Conservation (phyloP, 2,888 invertebrate genomes). For the Rugalucina vietnamica region DNA sequence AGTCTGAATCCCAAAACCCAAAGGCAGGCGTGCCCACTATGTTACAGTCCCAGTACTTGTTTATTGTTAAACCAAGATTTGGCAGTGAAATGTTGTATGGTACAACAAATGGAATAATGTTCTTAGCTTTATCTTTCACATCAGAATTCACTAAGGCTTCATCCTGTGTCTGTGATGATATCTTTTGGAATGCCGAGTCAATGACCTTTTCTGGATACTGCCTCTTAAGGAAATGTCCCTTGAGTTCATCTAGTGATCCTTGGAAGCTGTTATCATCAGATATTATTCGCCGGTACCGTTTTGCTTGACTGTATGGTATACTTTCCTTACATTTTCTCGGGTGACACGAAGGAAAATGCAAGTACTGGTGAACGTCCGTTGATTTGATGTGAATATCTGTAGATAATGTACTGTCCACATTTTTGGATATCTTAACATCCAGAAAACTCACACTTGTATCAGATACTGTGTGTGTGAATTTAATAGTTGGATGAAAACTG, state of each 20-base stretch:
- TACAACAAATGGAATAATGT: slow-evolving; percentile 15
- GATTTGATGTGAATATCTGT: not conserved
- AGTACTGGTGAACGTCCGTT: slow-evolving; percentile 23
- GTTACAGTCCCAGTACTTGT: slow-evolving; percentile 16
- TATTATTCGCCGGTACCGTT: slow-evolving; percentile 28
- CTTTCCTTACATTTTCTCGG: slow-evolving; percentile 19
- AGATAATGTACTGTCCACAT: not conserved
- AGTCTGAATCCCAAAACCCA: too few relatives aligned
- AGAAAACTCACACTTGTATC: not conserved
- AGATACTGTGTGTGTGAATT: slow-evolving; percentile 7
- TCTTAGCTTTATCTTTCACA: not conserved
- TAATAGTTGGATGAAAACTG: slow-evolving; percentile 16
- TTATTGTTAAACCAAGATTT: slow-evolving; percentile 11
- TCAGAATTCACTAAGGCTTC: not conserved
- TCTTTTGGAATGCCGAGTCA: not conserved
- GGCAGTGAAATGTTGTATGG: slow-evolving; percentile 28
- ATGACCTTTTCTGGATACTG: slow-evolving; percentile 7
- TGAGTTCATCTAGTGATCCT: not conserved
- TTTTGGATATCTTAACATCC: not conserved
- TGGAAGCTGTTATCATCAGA: slow-evolving; percentile 21
- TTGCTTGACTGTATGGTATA: slow-evolving; percentile 35
- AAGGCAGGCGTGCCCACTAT: too few relatives aligned
- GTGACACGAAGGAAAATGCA: slow-evolving; percentile 17
- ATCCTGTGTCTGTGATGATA: too few relatives aligned
- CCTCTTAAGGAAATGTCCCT: slow-evolving; percentile 8